Conservation (phyloP, 2,797 vertebrate genomes). For the Notamacropus eugenii region DNA sequence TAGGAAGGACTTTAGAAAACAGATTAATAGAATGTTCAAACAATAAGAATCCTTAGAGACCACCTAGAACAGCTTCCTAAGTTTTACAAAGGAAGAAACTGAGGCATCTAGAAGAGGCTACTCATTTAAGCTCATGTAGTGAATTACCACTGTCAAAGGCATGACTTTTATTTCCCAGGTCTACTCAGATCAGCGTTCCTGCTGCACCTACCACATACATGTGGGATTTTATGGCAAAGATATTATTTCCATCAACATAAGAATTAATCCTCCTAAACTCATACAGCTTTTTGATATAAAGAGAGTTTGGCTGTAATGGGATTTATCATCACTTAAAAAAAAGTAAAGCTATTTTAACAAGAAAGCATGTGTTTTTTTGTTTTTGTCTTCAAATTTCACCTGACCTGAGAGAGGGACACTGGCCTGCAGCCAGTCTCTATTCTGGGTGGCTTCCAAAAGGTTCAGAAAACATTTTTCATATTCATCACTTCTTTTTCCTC, state of each 20-base stretch:
- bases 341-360: neutral
- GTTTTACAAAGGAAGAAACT: neutral
- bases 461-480: neutral
- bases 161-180: neutral
- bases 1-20: neutral
- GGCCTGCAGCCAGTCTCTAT: neutral
- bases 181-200: neutral
- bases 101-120: neutral
- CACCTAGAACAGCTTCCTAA: neutral
- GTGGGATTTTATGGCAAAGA: neutral
- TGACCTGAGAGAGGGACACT: neutral
- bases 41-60: neutral
- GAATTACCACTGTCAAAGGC: neutral
- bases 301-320: neutral
- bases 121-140: neutral
- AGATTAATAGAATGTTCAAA: neutral
- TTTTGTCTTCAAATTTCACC: neutral
- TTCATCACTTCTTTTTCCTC: neutral
- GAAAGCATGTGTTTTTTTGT: neutral
- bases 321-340: neutral
- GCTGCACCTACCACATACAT: neutral
- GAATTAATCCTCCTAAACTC: neutral
- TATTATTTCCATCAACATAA: neutral
- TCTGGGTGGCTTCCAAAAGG: neutral
- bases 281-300: neutral